Conservation (phyloP, 1,140 invertebrate species). For the Magallana gigas region DNA sequence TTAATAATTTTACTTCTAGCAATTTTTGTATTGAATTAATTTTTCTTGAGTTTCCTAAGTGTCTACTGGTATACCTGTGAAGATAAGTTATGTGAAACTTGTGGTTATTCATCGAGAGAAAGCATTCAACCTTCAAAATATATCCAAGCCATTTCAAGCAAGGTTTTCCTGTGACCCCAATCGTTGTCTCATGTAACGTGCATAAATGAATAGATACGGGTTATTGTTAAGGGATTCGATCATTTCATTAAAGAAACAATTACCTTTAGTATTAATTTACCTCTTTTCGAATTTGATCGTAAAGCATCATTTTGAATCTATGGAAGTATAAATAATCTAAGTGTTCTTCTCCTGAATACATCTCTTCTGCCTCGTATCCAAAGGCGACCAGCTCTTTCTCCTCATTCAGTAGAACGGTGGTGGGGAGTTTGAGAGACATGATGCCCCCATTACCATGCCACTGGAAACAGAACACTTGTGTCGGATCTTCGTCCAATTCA, state of each 20-base stretch:
- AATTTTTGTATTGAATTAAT: no score
- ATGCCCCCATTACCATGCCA: slow-evolving; percentile 36
- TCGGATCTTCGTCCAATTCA: neutral
- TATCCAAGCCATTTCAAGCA: no score
- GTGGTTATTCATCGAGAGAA: no score
- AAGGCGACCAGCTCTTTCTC: slow-evolving; percentile 45
- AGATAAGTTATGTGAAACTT: no score
- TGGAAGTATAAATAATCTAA: slow-evolving; percentile 49
- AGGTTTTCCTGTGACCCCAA: neutral
- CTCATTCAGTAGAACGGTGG: slow-evolving; percentile 43
- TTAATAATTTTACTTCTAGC: no score
- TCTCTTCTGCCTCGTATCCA: slow-evolving; percentile 57
- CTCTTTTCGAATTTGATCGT: slow-evolving; percentile 17
- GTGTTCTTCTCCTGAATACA: slow-evolving; percentile 44
- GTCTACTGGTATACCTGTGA: no score
- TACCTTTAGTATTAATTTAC: neutral
- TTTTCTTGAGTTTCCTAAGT: no score
- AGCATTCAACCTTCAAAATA: no score
- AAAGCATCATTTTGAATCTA: slow-evolving; percentile 58
- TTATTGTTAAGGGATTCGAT: no score
- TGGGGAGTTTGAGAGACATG: slow-evolving; percentile 51
- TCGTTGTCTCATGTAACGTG: no score
- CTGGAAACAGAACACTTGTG: neutral
- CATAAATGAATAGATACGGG: neutral
- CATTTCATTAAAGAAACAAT: neutral